Percentiles rank a stretch among this genome's conserved stretches.
Evolutionary conservation across 35 echinoderm and acorn worm species (phyloP).

Genomic region (Ophioderma brevispina): DNA sequence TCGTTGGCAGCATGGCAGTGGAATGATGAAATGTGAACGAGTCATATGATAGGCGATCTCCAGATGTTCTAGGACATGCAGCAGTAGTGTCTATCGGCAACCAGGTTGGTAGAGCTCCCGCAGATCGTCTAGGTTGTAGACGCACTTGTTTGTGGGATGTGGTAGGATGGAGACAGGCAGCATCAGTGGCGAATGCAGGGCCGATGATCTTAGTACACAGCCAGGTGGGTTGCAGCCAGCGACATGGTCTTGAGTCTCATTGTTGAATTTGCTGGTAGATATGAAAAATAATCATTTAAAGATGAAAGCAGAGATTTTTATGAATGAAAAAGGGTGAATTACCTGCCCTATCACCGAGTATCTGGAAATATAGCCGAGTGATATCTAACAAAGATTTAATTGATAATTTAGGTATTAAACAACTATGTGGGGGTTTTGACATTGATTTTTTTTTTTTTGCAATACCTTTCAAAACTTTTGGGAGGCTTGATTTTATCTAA

Average conservation of each 20-base stretch:
- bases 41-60: neutral
- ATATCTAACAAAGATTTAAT: too few species aligned
- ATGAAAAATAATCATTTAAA: neutral
- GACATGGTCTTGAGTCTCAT: slow-evolving; percentile 3
- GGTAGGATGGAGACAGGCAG: neutral
- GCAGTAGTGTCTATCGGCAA: neutral
- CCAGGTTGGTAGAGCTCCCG: neutral
- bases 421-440: too few species aligned
- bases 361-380: too few species aligned
- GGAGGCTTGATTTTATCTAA: too few species aligned
- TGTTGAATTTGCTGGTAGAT: neutral
- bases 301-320: too few species aligned
- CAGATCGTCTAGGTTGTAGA: neutral
- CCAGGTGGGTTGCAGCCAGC: neutral
- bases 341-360: too few species aligned
- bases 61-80: neutral
- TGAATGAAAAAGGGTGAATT: too few species aligned
- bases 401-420: too few species aligned
- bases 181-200: neutral
- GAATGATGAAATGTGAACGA: neutral
- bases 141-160: neutral
- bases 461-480: too few species aligned
- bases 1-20: neutral
- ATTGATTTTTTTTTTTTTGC: too few species aligned
- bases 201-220: neutral